Percentiles rank a stretch among this genome's conserved stretches.
Evolutionary conservation across 2,888 invertebrate species (phyloP).

Genomic region (Gerosis bhagava): DNA sequence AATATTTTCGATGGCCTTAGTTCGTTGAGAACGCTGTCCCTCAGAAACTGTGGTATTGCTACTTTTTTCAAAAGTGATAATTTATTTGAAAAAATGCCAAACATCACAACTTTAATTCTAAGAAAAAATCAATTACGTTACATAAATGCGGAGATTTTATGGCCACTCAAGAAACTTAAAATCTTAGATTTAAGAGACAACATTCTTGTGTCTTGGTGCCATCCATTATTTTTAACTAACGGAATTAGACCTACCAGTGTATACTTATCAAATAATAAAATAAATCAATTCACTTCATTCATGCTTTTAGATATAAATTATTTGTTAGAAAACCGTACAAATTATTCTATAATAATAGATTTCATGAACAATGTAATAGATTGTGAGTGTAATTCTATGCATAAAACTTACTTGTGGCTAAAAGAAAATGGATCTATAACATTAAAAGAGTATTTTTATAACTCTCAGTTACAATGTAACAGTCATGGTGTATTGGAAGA

Average conservation of each 20-base stretch:
- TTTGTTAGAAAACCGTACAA: slow-evolving; percentile 54
- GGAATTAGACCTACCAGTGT: slow-evolving; percentile 59
- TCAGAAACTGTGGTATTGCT: slow-evolving; percentile 73
- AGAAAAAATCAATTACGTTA: slow-evolving; percentile 65
- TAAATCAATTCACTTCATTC: slow-evolving; percentile 69
- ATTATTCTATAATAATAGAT: slow-evolving; percentile 56
- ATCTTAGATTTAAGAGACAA: slow-evolving; percentile 74
- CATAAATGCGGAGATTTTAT: slow-evolving; percentile 59
- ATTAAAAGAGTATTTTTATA: slow-evolving; percentile 55
- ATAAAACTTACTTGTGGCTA: slow-evolving; percentile 64
- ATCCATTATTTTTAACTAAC: slow-evolving; percentile 60
- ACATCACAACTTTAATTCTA: slow-evolving; percentile 68
- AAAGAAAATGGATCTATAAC: slow-evolving; percentile 56
- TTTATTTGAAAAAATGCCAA: slow-evolving; percentile 68
- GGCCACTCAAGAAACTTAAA: slow-evolving; percentile 57
- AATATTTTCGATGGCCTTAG: slow-evolving; percentile 66
- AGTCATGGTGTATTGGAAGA: slow-evolving; percentile 71
- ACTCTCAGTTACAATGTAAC: slow-evolving; percentile 63
- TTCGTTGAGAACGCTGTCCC: slow-evolving; percentile 61
- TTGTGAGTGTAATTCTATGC: slow-evolving; percentile 78
- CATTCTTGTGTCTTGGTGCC: slow-evolving; percentile 71
- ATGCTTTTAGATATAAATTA: slow-evolving; percentile 79
- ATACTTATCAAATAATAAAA: slow-evolving; percentile 70
- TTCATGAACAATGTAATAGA: slow-evolving; percentile 78
- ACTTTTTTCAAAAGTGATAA: slow-evolving; percentile 56